These are phyloP conservation scores for Perca schrenkii DNA, from an alignment of 2,113 vertebrate species.

Conservation along the genomic window DNA sequence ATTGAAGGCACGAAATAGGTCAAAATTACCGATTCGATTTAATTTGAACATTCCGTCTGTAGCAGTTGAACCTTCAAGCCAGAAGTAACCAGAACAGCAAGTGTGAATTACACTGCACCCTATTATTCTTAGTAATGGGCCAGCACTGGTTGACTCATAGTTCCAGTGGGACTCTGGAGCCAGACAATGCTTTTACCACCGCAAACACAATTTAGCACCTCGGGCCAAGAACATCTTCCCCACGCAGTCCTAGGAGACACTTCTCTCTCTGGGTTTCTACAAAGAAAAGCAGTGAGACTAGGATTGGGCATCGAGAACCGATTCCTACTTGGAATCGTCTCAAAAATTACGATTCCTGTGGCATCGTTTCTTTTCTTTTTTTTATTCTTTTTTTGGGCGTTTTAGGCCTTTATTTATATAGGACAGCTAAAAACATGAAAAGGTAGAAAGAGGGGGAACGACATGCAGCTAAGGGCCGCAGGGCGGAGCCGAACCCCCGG, in stretches of 20 bases:
- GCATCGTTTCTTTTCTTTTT: no score
- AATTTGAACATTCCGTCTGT: background rate
- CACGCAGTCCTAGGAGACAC: background rate
- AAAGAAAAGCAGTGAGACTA: no score
- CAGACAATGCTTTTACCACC: constrained; percentile 77
- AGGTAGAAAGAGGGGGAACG: no score
- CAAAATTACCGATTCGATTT: background rate
- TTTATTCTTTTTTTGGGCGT: no score
- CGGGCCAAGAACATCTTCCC: background rate
- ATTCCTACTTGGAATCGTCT: no score
- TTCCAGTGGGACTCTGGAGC: constrained; percentile 66
- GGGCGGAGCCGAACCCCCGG: no score
- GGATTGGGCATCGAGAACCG: no score
- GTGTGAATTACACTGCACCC: constrained; percentile 14
- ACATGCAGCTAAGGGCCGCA: no score
- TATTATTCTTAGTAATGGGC: constrained; percentile 7
- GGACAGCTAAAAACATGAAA: no score
- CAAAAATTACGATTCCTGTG: no score
- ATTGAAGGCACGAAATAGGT: background rate
- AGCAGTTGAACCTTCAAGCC: background rate
- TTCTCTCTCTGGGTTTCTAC: no score
- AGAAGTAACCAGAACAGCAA: background rate
- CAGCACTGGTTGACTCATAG: constrained; percentile 21
- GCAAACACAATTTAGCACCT: background rate
- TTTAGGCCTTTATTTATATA: no score